Evolutionary conservation across 2,113 vertebrate genomes (phyloP).

Genomic region (Sceloporus tristichus): DNA sequence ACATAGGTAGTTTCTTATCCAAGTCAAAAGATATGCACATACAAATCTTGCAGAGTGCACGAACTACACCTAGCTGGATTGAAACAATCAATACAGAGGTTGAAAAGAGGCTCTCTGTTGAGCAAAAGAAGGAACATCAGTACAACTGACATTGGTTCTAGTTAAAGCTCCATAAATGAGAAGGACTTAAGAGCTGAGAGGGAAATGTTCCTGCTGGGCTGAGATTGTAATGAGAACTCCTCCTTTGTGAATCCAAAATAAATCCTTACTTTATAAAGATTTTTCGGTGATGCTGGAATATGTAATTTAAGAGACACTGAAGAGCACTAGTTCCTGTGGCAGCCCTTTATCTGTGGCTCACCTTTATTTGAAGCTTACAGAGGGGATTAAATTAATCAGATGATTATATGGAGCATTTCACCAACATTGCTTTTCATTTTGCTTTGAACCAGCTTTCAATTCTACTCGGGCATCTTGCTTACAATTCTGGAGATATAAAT

Average conservation of each 20-base stretch:
- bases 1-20: neutral
- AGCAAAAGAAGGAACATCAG: conserved; percentile 13
- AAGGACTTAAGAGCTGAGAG: neutral
- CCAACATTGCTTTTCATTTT: conserved; percentile 53
- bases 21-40: neutral
- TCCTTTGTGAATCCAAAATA: conserved; percentile 36
- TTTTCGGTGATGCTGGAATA: conserved; percentile 30
- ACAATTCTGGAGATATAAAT: conserved; percentile 6
- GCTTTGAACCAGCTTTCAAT: conserved; percentile 48
- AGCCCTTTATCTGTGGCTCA: conserved; percentile 44
- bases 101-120: neutral
- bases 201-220: neutral
- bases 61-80: neutral
- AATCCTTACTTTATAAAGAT: conserved; percentile 36
- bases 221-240: neutral
- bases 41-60: neutral
- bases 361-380: conserved; percentile 61
- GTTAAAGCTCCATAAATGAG: neutral
- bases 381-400: conserved; percentile 64
- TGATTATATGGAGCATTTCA: conserved; percentile 57
- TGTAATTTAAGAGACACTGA: conserved; percentile 38
- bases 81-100: neutral
- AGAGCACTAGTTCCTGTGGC: conserved; percentile 32
- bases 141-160: neutral
- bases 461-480: conserved; percentile 8